Evolutionary conservation across 2,888 invertebrate species (phyloP).

Genomic region (Dasypolia templi): DNA sequence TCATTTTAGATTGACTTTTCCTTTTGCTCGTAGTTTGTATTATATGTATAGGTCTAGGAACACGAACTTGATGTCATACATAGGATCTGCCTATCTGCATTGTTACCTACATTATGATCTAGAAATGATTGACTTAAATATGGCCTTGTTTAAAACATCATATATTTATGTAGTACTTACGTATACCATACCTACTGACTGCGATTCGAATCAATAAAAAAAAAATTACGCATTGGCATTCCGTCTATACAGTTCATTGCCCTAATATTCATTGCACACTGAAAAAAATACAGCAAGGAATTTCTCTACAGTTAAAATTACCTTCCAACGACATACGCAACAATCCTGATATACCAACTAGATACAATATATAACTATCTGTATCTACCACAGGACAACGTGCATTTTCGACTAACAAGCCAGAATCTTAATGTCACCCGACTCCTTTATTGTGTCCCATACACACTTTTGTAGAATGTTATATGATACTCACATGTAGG

Average conservation of each 20-base stretch:
- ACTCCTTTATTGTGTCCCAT: constrained; percentile 33
- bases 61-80: too few species aligned
- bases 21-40: too few species aligned
- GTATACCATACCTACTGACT: too few species aligned
- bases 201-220: not conserved
- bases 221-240: not conserved
- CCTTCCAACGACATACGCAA: constrained; percentile 3
- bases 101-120: not conserved
- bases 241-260: not conserved
- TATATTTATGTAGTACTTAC: too few species aligned
- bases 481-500: constrained; percentile 20
- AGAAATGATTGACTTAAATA: not conserved
- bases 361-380: not conserved
- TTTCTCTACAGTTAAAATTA: constrained; percentile 20
- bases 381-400: not conserved
- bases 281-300: not conserved
- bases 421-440: constrained; percentile 30
- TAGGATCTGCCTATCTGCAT: not conserved
- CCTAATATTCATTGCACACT: not conserved
- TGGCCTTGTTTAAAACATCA: not conserved
- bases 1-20: too few species aligned
- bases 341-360: not conserved
- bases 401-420: constrained; percentile 19
- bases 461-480: constrained; percentile 38
- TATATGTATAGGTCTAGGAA: too few species aligned